phyloP scores from a whole-genome alignment of 2,888 invertebrate genomes.

The Zhengitettix transpicula region DNA sequence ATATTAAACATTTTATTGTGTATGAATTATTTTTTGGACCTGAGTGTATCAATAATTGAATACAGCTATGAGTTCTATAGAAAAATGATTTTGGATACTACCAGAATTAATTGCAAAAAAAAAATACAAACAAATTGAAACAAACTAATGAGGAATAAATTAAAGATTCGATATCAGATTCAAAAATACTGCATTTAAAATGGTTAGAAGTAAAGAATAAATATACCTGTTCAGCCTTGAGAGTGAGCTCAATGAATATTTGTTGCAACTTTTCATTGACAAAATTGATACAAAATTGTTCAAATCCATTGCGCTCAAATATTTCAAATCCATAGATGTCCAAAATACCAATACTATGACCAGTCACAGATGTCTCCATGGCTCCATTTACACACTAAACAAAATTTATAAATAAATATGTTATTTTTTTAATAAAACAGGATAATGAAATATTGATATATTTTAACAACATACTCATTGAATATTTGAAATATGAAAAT shows the following conservation, averaged over 20 bases:
- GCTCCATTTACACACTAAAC: slow-evolving; percentile 42
- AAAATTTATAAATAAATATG: slow-evolving; percentile 10
- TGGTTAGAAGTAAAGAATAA: background rate
- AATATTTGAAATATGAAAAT: background rate
- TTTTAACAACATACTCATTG: background rate
- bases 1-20: too few relatives aligned
- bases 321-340: slow-evolving; percentile 99
- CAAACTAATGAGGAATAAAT: too few relatives aligned
- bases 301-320: slow-evolving; percentile 92
- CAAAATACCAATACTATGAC: slow-evolving; percentile 58
- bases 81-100: too few relatives aligned
- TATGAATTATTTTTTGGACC: too few relatives aligned
- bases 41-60: too few relatives aligned
- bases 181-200: background rate
- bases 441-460: too few relatives aligned
- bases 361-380: slow-evolving; percentile 33
- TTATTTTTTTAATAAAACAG: too few relatives aligned
- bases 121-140: too few relatives aligned
- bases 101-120: too few relatives aligned
- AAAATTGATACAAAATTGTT: slow-evolving; percentile 98
- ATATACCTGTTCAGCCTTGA: slow-evolving; percentile 48
- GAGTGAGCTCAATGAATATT: slow-evolving; percentile 61
- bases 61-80: too few relatives aligned
- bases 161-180: background rate
- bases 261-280: slow-evolving; percentile 98